Evolutionary conservation across 2,888 invertebrate species (phyloP).

Genomic region (Heliconius sara): DNA sequence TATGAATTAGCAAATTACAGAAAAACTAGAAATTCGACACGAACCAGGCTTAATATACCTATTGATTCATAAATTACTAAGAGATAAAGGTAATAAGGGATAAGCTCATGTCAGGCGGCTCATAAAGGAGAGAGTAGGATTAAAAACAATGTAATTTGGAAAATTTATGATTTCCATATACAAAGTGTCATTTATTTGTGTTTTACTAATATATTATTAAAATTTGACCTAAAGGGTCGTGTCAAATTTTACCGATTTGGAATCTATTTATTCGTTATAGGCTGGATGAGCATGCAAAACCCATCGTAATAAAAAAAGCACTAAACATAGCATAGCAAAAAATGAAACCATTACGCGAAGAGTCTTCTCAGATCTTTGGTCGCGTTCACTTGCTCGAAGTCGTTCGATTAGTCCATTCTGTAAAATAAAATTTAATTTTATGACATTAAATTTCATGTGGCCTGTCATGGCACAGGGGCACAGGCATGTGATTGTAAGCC

Average conservation of each 20-base stretch:
- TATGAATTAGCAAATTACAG: background rate
- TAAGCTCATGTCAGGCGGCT: background rate
- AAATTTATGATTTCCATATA: background rate
- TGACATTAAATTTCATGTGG: background rate
- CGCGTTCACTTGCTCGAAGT: conserved; percentile 73
- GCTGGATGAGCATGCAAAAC: conserved; percentile 40
- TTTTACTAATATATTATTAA: background rate
- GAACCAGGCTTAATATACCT: background rate
- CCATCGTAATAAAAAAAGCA: conserved; percentile 73
- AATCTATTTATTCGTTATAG: conserved; percentile 26
- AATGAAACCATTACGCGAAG: conserved; percentile 71
- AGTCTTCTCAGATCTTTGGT: conserved; percentile 73
- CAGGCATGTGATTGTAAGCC: no score
- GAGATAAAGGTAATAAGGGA: background rate
- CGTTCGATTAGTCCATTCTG: conserved; percentile 78
- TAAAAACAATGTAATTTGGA: no score
- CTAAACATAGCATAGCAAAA: conserved; percentile 67
- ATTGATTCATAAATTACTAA: background rate
- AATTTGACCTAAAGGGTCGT: no score
- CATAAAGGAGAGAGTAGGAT: background rate
- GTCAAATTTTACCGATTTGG: background rate
- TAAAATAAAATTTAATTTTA: conserved; percentile 49
- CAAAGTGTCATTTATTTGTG: background rate
- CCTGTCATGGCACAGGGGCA: no score
- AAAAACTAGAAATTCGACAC: background rate